phyloP scores from a whole-genome alignment of 1,140 invertebrate species.

The Penaeus japonicus region DNA sequence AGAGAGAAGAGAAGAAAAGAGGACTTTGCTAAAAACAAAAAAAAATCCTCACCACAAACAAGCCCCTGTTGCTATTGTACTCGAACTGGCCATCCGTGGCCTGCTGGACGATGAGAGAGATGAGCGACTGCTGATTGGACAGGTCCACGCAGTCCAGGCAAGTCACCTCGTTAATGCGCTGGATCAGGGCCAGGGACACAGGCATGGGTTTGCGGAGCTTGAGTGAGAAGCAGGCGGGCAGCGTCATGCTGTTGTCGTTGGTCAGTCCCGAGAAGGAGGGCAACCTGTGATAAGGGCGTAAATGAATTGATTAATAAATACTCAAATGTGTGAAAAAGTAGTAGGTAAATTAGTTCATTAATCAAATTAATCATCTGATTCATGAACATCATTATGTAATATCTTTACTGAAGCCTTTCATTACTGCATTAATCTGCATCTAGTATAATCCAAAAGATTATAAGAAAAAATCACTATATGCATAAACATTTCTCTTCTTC shows the following conservation, averaged over 20 bases:
- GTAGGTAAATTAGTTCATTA: neutral
- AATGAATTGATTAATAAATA: neutral
- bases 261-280: constrained; percentile 82
- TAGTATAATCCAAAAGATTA: too few species aligned
- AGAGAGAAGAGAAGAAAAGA: too few species aligned
- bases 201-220: constrained; percentile 87
- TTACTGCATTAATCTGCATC: too few species aligned
- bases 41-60: constrained; percentile 75
- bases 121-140: constrained; percentile 73
- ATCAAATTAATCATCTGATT: neutral
- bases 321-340: neutral
- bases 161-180: constrained; percentile 77
- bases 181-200: constrained; percentile 78
- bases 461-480: too few species aligned
- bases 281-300: constrained; percentile 64
- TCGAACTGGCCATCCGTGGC: constrained; percentile 75
- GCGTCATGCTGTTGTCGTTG: constrained; percentile 82
- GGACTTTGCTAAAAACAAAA: too few species aligned
- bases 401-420: too few species aligned
- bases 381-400: neutral
- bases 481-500: too few species aligned
- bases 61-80: constrained; percentile 75
- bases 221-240: constrained; percentile 91
- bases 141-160: constrained; percentile 76
- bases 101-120: constrained; percentile 79